Base-by-base conservation (phyloP, 2,888 invertebrate genomes). In the Sipunculus nudus region DNA sequence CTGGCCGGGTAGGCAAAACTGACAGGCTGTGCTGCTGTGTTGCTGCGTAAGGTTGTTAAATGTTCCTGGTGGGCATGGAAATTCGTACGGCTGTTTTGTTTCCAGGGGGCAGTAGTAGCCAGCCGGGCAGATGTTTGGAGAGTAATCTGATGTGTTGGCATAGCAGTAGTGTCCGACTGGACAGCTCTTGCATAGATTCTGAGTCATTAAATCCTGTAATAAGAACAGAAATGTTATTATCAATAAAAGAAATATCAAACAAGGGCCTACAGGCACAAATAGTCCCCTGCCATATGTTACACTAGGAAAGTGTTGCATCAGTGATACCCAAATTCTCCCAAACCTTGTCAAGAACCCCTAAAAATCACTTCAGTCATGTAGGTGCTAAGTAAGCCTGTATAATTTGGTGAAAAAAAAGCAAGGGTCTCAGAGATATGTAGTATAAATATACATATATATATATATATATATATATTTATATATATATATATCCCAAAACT, bases 151-250 rank as follows among this genome's bases (percentile, higher is more conserved):
- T 1, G 80, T 78, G 61, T 78, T 80, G 40, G 71, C 73, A 32
- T 67, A 66, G 53, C 81, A 81, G 65, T 69, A 81, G 63, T 78
- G 74, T 2, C 81, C 81, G 23, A 67, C 73, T 6, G 78, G 78
- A 60, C 81, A 81, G 40, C 54, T 62, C 61, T 74, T 75, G 72
- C 81, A 81, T 31, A 61, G 55, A 19, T 65, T 67, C 16, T 55
- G 28, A 6, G 6, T 13, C n/a, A 8, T 21, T 16, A 58, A 23
- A 31, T 55, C 19, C n/a, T n/a, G n/a, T n/a, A n/a, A n/a, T n/a
- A n/a, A n/a, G n/a, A n/a, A n/a, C 10, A 57, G 45, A n/a, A 38
- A 50, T 5, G 16, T n/a, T n/a, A 19, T 39, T 38, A 38, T 38
- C 13, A 38, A 16, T 38, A 38, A 38, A 16, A n/a, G n/a, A n/a